Evolutionary conservation across 2,888 invertebrate genomes (phyloP).

Genomic region (Drosophila eohydei): DNA sequence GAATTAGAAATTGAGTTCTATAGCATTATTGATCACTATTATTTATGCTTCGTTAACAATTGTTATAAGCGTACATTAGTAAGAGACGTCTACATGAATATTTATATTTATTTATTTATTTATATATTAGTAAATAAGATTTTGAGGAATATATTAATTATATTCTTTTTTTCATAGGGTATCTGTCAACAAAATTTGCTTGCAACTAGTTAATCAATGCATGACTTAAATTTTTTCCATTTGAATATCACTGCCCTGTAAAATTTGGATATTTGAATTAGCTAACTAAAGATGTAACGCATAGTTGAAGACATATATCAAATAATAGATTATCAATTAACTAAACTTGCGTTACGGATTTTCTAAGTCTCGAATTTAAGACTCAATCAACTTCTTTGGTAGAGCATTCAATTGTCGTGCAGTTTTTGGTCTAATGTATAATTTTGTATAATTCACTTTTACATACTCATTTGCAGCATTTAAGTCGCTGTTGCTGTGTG

Average conservation of each 20-base stretch:
- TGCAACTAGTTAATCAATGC: background rate
- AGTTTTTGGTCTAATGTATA: no score
- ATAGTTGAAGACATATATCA: background rate
- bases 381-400: background rate
- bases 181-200: background rate
- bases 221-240: background rate
- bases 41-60: no score
- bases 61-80: no score
- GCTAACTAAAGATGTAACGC: background rate
- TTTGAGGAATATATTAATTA: no score
- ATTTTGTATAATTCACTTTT: background rate
- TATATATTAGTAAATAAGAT: no score
- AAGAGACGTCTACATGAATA: no score
- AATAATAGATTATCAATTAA: background rate
- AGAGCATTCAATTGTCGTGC: background rate
- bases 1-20: no score
- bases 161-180: background rate
- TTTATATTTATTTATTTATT: no score
- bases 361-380: no score
- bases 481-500: background rate
- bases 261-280: background rate
- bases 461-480: background rate
- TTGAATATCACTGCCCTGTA: background rate
- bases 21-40: no score
- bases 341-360: no score